A percentile compares a stretch with the other conserved stretches of the same genome.
These are phyloP conservation scores for Zaprionus camerounensis DNA, from an alignment of 1,140 invertebrate genomes.

Conservation along the genomic window DNA sequence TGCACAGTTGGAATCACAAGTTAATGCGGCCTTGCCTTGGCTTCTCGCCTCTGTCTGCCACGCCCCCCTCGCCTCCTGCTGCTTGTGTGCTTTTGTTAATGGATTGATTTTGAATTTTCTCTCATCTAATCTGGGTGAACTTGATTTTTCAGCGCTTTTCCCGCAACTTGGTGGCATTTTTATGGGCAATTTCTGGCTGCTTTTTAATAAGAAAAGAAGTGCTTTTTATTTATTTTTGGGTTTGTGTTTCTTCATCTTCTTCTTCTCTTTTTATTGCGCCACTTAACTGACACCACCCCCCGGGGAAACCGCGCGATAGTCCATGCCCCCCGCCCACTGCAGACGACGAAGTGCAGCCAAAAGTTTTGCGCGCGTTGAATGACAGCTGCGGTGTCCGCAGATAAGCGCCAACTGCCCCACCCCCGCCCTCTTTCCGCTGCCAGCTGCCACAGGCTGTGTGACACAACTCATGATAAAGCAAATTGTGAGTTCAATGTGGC, in stretches of 20 bases:
- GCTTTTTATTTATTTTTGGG: slow-evolving; percentile 79
- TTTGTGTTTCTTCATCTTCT: slow-evolving; percentile 11
- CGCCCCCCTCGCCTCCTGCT: background rate
- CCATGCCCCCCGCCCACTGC: background rate
- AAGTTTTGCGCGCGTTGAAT: slow-evolving; percentile 64
- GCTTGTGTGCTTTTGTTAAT: slow-evolving; percentile 74
- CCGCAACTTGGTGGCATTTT: slow-evolving; percentile 36
- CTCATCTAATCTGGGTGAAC: slow-evolving; percentile 74
- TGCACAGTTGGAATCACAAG: slow-evolving; percentile 83
- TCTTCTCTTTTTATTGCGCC: slow-evolving; percentile 32
- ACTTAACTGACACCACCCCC: slow-evolving; percentile 41
- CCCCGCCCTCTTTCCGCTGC: slow-evolving; percentile 3
- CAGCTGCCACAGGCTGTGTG: slow-evolving; percentile 32
- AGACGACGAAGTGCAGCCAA: slow-evolving; percentile 63
- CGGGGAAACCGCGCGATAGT: background rate
- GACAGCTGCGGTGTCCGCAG: slow-evolving; percentile 72
- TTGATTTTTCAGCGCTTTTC: slow-evolving; percentile 44
- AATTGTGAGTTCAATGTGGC: slow-evolving; percentile 38
- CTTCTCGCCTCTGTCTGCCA: slow-evolving; percentile 10
- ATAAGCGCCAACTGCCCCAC: slow-evolving; percentile 54
- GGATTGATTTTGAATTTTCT: slow-evolving; percentile 83
- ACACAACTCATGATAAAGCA: slow-evolving; percentile 41
- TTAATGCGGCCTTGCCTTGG: slow-evolving; percentile 64
- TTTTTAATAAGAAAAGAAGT: slow-evolving; percentile 82
- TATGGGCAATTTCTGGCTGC: slow-evolving; percentile 65